Conservation (phyloP, 2,113 vertebrate species). For the Strigops habroptila region DNA sequence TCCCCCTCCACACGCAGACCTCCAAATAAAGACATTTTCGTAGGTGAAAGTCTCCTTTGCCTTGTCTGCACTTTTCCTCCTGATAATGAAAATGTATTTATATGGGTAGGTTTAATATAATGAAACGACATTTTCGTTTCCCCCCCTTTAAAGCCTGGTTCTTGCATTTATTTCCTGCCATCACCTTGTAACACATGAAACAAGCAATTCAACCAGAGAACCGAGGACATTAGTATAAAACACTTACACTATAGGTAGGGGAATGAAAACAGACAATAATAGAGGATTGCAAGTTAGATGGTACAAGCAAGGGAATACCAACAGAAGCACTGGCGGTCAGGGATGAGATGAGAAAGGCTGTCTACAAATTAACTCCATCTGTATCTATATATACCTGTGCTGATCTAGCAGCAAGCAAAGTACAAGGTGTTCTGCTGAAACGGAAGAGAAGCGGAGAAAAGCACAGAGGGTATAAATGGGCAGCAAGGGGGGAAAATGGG, state of each 20-base stretch:
- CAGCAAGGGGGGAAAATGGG: not conserved
- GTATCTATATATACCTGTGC: not conserved
- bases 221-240: not conserved
- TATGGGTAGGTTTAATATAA: not conserved
- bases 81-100: not conserved
- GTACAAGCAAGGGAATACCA: not conserved
- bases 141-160: not conserved
- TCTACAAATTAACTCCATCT: not conserved
- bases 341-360: not conserved
- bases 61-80: not conserved
- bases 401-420: not conserved
- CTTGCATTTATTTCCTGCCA: not conserved
- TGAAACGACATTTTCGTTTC: accelerated
- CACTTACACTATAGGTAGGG: not conserved
- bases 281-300: not conserved
- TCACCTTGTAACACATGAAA: not conserved
- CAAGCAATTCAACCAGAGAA: not conserved
- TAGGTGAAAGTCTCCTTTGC: not conserved
- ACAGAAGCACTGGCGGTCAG: not conserved
- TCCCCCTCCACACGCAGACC: accelerated
- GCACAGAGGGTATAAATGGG: accelerated
- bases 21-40: not conserved
- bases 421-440: accelerated
- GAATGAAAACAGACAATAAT: not conserved
- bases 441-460: not conserved